A percentile compares a stretch with the other conserved stretches of the same genome.
Conservation (phyloP, 2,797 vertebrate species). For the Artibeus jamaicensis region DNA sequence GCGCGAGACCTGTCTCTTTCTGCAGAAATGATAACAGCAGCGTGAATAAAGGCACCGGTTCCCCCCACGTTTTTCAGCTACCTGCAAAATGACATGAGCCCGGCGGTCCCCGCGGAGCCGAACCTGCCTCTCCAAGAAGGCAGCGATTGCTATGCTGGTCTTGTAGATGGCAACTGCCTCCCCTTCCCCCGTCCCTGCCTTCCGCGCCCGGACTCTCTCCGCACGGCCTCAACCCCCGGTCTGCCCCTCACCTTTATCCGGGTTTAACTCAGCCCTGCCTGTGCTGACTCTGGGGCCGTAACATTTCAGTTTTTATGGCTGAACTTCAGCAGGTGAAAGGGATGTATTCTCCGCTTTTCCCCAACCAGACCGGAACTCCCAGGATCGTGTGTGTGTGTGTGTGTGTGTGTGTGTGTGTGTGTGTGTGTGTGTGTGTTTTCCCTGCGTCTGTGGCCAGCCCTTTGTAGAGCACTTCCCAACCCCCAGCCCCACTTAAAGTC, state of each 20-base stretch:
- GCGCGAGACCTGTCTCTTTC: conserved; percentile 35
- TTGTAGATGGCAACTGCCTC: not conserved
- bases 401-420: not conserved
- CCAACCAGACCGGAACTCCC: conserved; percentile 25
- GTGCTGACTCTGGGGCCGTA: conserved; percentile 46
- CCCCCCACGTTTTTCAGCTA: conserved; percentile 15
- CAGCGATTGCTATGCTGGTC: not conserved
- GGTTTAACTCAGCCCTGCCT: conserved; percentile 33
- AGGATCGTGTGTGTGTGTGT: not conserved
- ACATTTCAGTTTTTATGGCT: conserved; percentile 60
- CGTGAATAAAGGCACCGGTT: conserved; percentile 1
- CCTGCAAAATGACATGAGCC: conserved; percentile 48
- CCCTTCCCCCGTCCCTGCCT: not conserved
- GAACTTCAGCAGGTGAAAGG: conserved; percentile 70
- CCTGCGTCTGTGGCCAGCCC: not conserved
- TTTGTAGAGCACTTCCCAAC: conserved; percentile 46
- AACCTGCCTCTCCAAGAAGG: not conserved
- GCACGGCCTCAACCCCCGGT: not conserved
- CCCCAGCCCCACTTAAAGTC: not conserved
- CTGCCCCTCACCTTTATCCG: conserved; percentile 49
- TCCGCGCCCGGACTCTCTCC: not conserved
- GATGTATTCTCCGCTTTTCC: conserved; percentile 28
- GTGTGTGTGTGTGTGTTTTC: not conserved
- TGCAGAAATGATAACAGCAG: conserved; percentile 25
- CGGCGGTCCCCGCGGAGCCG: not conserved